Percentiles rank a stretch among this genome's conserved stretches.
These are phyloP conservation scores for Bombus pyrosoma DNA, from an alignment of 1,140 invertebrate genomes.

Conservation along the genomic window DNA sequence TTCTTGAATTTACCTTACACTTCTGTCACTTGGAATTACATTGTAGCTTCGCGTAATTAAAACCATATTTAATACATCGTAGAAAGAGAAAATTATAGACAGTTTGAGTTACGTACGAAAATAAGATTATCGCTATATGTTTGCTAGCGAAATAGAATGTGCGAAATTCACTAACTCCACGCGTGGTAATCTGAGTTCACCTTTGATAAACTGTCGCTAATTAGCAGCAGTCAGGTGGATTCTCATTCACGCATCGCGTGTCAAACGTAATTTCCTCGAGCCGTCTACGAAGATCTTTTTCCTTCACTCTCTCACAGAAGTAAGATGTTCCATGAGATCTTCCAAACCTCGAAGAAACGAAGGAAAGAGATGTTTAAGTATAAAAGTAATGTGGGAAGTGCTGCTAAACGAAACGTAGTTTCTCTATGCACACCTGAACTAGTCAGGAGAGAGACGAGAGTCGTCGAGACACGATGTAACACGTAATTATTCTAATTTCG, in stretches of 20 bases:
- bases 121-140: too few relatives aligned
- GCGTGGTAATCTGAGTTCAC: too few relatives aligned
- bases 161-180: too few relatives aligned
- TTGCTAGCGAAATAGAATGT: too few relatives aligned
- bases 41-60: too few relatives aligned
- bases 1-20: too few relatives aligned
- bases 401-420: background rate
- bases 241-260: background rate
- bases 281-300: background rate
- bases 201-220: background rate
- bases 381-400: background rate
- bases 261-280: conserved; percentile 1
- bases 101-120: too few relatives aligned
- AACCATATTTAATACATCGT: too few relatives aligned
- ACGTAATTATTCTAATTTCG: conserved; percentile 68
- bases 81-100: too few relatives aligned
- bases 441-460: background rate
- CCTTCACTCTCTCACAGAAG: too few relatives aligned
- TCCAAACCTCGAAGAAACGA: too few relatives aligned
- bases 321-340: background rate
- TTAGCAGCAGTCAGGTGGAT: background rate
- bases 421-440: background rate
- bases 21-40: too few relatives aligned
- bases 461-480: conserved; percentile 19
- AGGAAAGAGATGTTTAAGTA: background rate